A percentile compares a stretch with the other conserved stretches of the same genome.
Evolutionary conservation across 2,113 vertebrate genomes (phyloP).

Genomic region (Columbina picui): DNA sequence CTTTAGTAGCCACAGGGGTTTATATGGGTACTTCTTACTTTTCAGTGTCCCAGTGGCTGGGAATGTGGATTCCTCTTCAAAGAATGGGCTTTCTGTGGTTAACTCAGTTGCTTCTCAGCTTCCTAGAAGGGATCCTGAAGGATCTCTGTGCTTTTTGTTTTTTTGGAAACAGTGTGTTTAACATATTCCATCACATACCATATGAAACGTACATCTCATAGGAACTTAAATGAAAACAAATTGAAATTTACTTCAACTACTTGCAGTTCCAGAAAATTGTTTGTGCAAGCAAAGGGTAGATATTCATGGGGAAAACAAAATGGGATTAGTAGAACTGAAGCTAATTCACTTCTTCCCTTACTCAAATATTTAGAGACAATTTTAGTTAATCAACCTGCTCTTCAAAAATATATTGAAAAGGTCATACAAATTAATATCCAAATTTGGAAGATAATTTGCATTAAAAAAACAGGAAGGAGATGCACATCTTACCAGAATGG

Average conservation of each 20-base stretch:
- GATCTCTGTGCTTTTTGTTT: neutral
- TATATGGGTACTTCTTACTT: neutral
- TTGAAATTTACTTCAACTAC: neutral
- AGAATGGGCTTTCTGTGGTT: neutral
- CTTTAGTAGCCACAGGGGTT: neutral
- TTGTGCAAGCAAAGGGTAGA: neutral
- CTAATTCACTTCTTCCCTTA: slow-evolving; percentile 2
- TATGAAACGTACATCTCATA: neutral
- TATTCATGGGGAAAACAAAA: neutral
- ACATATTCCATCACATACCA: accelerated
- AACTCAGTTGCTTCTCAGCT: neutral
- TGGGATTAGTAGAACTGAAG: neutral
- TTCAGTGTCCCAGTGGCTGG: neutral
- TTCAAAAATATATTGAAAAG: neutral
- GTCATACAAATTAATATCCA: neutral
- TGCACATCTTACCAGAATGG: neutral
- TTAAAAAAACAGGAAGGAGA: neutral
- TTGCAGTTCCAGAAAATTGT: neutral
- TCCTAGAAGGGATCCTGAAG: neutral
- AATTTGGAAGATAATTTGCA: neutral
- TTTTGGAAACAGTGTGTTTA: neutral
- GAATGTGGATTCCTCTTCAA: neutral
- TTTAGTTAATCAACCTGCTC: slow-evolving; percentile 1
- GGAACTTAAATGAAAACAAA: neutral
- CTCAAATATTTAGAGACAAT: slow-evolving; percentile 29